Base-by-base conservation (phyloP, 2,888 invertebrate genomes). In the Myathropa florea region DNA sequence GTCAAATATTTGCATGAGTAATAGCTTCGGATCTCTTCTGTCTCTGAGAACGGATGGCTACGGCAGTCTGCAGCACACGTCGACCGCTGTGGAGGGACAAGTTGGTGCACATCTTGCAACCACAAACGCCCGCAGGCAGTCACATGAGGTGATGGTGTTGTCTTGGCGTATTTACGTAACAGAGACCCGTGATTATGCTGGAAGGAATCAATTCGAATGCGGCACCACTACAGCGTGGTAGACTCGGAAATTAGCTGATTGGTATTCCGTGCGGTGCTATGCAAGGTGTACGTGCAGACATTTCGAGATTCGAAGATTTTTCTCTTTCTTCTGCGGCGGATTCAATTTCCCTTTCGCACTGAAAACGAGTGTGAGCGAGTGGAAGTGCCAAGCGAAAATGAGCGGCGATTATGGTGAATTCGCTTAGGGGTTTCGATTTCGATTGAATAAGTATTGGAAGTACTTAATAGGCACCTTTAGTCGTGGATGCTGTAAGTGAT, bases 81-180 rank as follows among this genome's bases (percentile, higher is more conserved):
- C 18, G 7, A 18, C 1, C 7, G 46, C 6, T 7, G 18, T n/a
- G 18, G 18, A 18, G 39, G 77, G 30, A 46, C 72, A 68, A 79
- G 65, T 75, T 76, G 6, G 30, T 64, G 30, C 28, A 24, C 12
- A 55, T 33, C 24, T 18, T 18, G 33, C 3, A 61, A 33, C 10
- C 24, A 63, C 18, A n/a, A 14, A 23, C 46, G 26, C 67, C 83
- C 64, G 61, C 63, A 70, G 70, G 71, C 75, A 70, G 68, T 71
- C 75, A 75, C 79, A 84, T 76, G 18, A 46, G 7, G 68, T 64
- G 64, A 83, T 76, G 64, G 55, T 57, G 71, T 68, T 72, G 68
- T 64, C 67, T 79, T 60, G 65, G 78, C 39, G 65, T 76, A 72
- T 80, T 85, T 85, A 85, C 76, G 84, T 80, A 85, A 85, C 61